Evolutionary conservation across 2,797 vertebrate species (phyloP).

Genomic region (Lacerta bilineata): DNA sequence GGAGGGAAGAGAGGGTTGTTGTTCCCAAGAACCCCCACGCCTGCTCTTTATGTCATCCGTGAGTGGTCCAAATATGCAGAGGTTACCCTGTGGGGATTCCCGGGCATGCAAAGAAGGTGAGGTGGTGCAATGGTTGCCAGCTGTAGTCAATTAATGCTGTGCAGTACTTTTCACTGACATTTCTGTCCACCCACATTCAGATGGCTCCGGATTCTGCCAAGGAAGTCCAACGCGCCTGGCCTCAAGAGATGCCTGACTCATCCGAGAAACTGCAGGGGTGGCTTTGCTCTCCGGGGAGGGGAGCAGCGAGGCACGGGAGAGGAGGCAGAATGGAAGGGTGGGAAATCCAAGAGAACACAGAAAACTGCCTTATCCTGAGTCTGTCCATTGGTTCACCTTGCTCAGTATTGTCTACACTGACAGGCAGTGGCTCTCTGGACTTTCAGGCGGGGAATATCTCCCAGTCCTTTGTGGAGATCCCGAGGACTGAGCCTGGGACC

Average conservation of each 20-base stretch:
- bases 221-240: accelerated
- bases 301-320: neutral
- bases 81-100: slow-evolving; percentile 60
- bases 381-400: too few relatives aligned
- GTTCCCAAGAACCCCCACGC: slow-evolving; percentile 49
- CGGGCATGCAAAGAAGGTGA: slow-evolving; percentile 13
- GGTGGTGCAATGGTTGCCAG: slow-evolving; percentile 29
- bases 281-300: neutral
- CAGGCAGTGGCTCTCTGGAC: neutral
- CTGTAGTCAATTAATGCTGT: slow-evolving; percentile 20
- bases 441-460: neutral
- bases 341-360: too few relatives aligned
- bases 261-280: neutral
- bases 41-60: slow-evolving; percentile 49
- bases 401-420: neutral
- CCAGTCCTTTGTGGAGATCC: too few relatives aligned
- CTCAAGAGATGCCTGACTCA: neutral
- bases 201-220: slow-evolving; percentile 21
- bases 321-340: too few relatives aligned
- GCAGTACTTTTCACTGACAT: slow-evolving; percentile 63
- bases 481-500: too few relatives aligned
- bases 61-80: neutral
- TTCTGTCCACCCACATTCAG: slow-evolving; percentile 53
- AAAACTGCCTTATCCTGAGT: neutral
- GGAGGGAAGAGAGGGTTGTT: neutral